A percentile compares a stretch with the other conserved stretches of the same genome.
These are phyloP conservation scores for Peromyscus leucopus DNA, from an alignment of 2,113 vertebrate species.

Conservation along the genomic window DNA sequence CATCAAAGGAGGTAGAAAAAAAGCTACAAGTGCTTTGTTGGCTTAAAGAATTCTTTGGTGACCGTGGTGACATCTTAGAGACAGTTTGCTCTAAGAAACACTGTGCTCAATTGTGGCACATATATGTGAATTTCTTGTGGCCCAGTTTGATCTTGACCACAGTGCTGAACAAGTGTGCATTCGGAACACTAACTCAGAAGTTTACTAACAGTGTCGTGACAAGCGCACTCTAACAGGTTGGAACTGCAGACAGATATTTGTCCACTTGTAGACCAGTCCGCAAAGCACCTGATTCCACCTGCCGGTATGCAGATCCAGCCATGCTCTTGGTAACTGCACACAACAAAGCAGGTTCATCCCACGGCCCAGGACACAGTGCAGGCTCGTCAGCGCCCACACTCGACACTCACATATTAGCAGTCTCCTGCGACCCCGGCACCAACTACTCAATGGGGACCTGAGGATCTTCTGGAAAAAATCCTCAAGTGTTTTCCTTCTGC, in stretches of 20 bases:
- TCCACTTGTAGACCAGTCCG: conserved; percentile 70
- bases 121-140: conserved; percentile 5
- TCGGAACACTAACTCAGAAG: conserved; percentile 51
- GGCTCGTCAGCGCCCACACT: not conserved
- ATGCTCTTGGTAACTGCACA: conserved; percentile 25
- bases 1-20: conserved; percentile 63
- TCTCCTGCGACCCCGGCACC: not conserved
- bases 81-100: not conserved
- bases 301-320: conserved; percentile 74
- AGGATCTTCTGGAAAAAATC: conserved; percentile 63
- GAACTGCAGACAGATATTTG: conserved; percentile 77
- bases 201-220: conserved; percentile 79
- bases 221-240: conserved; percentile 85
- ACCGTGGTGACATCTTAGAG: not conserved
- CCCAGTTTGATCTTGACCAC: not conserved
- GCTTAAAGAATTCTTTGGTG: conserved; percentile 58
- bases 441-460: not conserved
- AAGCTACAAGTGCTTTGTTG: conserved; percentile 62
- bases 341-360: conserved; percentile 16
- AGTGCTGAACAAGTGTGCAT: not conserved
- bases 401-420: not conserved
- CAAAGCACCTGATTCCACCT: conserved; percentile 78
- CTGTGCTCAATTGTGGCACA: not conserved
- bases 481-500: conserved; percentile 49
- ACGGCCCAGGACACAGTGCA: not conserved